Evolutionary conservation across 2,113 vertebrate genomes (phyloP).

Genomic region (Ageneiosus marmoratus): DNA sequence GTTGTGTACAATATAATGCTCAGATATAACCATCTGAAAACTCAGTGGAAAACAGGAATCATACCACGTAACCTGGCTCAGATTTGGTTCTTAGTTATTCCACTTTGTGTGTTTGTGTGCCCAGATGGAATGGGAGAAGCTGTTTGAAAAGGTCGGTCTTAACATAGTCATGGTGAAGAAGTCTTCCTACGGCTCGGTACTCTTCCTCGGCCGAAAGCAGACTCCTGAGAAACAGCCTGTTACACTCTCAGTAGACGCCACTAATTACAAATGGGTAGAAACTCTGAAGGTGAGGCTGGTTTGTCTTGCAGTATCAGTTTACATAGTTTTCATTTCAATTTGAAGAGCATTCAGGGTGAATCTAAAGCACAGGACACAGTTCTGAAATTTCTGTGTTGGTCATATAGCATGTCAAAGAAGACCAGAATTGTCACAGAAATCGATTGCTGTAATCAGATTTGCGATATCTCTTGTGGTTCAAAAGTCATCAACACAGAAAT

Average conservation of each 20-base stretch:
- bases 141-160: conserved; percentile 73
- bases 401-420: no score
- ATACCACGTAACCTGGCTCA: background rate
- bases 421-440: no score
- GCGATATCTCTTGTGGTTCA: no score
- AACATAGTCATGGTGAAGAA: conserved; percentile 77
- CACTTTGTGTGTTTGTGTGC: background rate
- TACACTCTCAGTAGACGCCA: conserved; percentile 79
- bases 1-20: background rate
- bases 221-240: conserved; percentile 62
- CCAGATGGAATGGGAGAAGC: conserved; percentile 84
- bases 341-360: background rate
- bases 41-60: background rate
- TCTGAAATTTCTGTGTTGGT: no score
- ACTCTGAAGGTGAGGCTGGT: conserved; percentile 80
- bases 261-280: conserved; percentile 86
- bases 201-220: conserved; percentile 83
- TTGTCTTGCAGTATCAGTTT: background rate
- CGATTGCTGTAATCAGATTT: no score
- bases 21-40: background rate
- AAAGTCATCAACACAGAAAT: no score
- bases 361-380: no score
- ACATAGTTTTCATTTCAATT: background rate
- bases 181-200: conserved; percentile 85
- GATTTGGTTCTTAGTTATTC: background rate